Evolutionary conservation across 1,140 invertebrate species (phyloP).

Genomic region (Trypoxylus dichotomus): DNA sequence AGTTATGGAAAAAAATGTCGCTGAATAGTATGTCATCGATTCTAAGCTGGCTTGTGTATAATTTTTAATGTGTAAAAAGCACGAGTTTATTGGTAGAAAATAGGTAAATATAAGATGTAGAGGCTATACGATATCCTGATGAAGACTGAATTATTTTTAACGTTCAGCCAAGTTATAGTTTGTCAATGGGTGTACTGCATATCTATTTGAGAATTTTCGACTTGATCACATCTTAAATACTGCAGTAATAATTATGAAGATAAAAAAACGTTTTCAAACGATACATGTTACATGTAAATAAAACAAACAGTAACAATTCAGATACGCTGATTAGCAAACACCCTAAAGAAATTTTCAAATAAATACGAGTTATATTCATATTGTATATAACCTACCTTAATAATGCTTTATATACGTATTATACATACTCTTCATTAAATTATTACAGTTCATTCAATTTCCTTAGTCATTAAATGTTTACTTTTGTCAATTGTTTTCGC

Average conservation of each 20-base stretch:
- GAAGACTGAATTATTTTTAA: background rate
- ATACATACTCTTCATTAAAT: conserved; percentile 20
- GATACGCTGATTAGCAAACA: conserved; percentile 48
- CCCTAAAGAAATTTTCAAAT: conserved; percentile 41
- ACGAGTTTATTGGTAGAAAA: background rate
- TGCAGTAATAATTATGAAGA: too few relatives aligned
- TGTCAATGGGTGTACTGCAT: conserved; percentile 38
- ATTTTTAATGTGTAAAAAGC: too few relatives aligned
- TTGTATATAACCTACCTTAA: conserved; percentile 17
- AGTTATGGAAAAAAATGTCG: background rate
- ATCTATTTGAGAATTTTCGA: conserved; percentile 31
- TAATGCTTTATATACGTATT: conserved; percentile 35
- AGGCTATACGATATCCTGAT: too few relatives aligned
- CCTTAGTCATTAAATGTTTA: background rate
- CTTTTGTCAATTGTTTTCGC: background rate
- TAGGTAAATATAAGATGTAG: background rate
- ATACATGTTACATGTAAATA: too few relatives aligned
- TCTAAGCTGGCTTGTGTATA: too few relatives aligned
- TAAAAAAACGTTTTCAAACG: too few relatives aligned
- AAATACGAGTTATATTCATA: conserved; percentile 34
- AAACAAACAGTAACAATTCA: too few relatives aligned
- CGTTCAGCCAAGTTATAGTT: background rate
- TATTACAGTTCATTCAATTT: conserved; percentile 8
- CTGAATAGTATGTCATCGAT: too few relatives aligned
- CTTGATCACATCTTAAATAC: too few relatives aligned